These are phyloP conservation scores for Chaetura pelagica DNA, from an alignment of 2,113 vertebrate genomes.

Conservation along the genomic window DNA sequence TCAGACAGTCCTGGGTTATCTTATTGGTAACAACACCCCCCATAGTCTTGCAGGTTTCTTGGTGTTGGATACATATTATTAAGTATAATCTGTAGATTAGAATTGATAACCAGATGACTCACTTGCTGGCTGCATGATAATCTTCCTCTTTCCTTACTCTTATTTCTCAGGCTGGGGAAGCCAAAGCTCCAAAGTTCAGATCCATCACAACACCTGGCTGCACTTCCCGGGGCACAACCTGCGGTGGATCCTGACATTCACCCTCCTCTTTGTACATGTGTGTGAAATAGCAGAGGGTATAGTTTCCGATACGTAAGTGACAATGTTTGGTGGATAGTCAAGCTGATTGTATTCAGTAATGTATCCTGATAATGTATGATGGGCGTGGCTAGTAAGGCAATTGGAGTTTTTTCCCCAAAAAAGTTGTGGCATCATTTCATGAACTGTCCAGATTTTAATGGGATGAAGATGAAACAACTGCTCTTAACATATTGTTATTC, in stretches of 20 bases:
- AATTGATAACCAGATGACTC: background rate
- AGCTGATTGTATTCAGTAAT: background rate
- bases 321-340: background rate
- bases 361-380: background rate
- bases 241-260: conserved; percentile 96
- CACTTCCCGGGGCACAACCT: conserved; percentile 98
- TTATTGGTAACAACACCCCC: background rate
- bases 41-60: background rate
- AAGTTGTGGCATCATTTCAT: background rate
- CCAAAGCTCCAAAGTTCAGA: conserved; percentile 98
- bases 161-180: conserved; percentile 91
- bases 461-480: background rate
- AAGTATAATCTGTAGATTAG: background rate
- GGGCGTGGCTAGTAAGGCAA: background rate
- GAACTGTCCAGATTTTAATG: background rate
- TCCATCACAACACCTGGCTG: conserved; percentile 98
- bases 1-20: background rate
- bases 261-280: conserved; percentile 93
- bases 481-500: background rate
- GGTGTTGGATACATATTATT: fast-evolving
- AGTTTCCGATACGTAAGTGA: conserved; percentile 89
- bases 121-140: background rate
- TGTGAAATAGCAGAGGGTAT: conserved; percentile 98
- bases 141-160: background rate
- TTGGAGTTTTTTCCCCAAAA: fast-evolving